These are phyloP conservation scores for Philereme vetulata DNA, from an alignment of 2,888 invertebrate genomes.

Conservation along the genomic window DNA sequence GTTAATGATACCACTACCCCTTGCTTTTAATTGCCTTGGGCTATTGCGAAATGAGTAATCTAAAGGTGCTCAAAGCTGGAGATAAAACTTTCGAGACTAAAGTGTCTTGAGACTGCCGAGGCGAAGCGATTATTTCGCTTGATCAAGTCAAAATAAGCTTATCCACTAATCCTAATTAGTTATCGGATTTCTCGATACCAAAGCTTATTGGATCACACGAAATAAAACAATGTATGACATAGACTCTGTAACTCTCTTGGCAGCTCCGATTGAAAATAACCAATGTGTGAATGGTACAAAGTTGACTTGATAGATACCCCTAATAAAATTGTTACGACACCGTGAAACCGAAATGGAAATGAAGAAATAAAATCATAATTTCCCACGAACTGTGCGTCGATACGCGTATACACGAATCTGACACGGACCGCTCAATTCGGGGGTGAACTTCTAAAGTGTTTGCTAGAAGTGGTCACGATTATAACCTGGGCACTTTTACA, in stretches of 20 bases:
- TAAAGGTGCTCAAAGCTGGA: conserved; percentile 70
- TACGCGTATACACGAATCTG: conserved; percentile 65
- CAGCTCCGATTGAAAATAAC: conserved; percentile 1
- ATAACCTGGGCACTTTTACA: conserved; percentile 52
- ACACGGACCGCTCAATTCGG: conserved; percentile 81
- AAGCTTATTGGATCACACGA: neutral
- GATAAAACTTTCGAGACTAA: conserved; percentile 73
- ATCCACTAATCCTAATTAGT: conserved; percentile 32
- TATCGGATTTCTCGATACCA: conserved; percentile 6
- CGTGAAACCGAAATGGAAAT: conserved; percentile 58
- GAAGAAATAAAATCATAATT: conserved; percentile 70
- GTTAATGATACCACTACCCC: conserved; percentile 82
- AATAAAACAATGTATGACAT: neutral
- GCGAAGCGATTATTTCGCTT: conserved; percentile 32
- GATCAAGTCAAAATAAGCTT: conserved; percentile 35
- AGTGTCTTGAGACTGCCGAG: conserved; percentile 48
- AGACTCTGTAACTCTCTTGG: neutral
- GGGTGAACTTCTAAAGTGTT: conserved; percentile 78
- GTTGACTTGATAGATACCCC: conserved; percentile 26
- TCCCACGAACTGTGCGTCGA: conserved; percentile 72
- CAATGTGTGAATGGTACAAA: conserved; percentile 27
- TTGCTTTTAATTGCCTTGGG: conserved; percentile 82
- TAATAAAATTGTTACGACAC: conserved; percentile 51
- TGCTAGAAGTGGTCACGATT: conserved; percentile 80
- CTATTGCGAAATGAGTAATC: conserved; percentile 83